These are phyloP conservation scores for Euwallacea fornicatus DNA, from an alignment of 1,140 invertebrate species.

Conservation along the genomic window DNA sequence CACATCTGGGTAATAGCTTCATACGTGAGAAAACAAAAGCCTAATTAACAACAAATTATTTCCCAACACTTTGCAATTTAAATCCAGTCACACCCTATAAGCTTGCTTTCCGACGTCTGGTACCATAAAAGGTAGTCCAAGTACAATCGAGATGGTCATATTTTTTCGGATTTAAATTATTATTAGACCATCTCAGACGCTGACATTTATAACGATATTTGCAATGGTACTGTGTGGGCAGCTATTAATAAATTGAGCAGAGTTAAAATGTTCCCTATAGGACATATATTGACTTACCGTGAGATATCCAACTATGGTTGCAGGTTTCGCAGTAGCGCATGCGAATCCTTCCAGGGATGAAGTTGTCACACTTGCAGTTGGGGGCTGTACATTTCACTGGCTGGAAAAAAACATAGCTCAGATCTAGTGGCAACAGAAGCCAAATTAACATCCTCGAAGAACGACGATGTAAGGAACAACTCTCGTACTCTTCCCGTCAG, in stretches of 20 bases:
- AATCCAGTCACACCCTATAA: constrained; percentile 2
- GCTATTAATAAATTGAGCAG: constrained; percentile 17
- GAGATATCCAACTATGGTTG: constrained; percentile 77
- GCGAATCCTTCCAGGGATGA: constrained; percentile 70
- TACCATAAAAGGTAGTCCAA: constrained; percentile 14
- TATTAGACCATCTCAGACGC: not conserved
- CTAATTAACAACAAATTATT: not conserved
- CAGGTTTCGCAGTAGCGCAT: constrained; percentile 73
- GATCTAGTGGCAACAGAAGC: too few species aligned
- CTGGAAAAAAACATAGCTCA: constrained; percentile 56
- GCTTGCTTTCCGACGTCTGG: not conserved
- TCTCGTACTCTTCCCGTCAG: too few species aligned
- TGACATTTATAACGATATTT: too few species aligned
- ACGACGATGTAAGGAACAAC: too few species aligned
- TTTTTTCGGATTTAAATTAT: constrained; percentile 12
- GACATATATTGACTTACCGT: constrained; percentile 62
- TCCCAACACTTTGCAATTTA: not conserved
- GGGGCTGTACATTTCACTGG: constrained; percentile 73
- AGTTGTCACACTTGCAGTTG: constrained; percentile 72
- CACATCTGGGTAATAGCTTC: not conserved
- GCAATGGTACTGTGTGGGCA: too few species aligned
- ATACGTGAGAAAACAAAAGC: not conserved
- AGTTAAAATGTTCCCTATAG: constrained; percentile 27
- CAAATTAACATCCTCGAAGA: too few species aligned
- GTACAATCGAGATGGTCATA: constrained; percentile 10